These are phyloP conservation scores for Hedychridium roseum DNA, from an alignment of 2,888 invertebrate species.

Conservation along the genomic window DNA sequence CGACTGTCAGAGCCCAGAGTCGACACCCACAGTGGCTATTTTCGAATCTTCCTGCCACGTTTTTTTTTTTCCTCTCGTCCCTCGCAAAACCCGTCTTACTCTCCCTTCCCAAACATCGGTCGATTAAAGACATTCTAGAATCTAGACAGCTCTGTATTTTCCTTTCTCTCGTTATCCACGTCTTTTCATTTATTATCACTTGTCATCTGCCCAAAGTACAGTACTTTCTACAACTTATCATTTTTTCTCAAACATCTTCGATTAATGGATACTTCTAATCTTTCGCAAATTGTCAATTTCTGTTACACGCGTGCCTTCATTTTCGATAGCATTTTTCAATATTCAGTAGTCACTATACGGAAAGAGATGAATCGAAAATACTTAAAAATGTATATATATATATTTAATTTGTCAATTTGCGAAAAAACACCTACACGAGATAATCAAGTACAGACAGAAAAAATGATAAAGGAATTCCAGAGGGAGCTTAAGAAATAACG, in stretches of 20 bases:
- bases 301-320: no score
- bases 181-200: not conserved
- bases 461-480: no score
- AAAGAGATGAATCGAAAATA: no score
- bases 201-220: not conserved
- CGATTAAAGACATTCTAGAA: not conserved
- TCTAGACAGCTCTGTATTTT: not conserved
- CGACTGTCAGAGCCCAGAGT: constrained; percentile 16
- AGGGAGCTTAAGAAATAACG: no score
- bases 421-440: no score
- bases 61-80: constrained; percentile 14
- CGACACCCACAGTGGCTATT: constrained; percentile 26
- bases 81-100: not conserved
- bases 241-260: not conserved
- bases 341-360: no score
- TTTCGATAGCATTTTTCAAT: no score
- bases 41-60: constrained; percentile 20
- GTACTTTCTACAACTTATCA: not conserved
- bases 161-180: not conserved
- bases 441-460: no score
- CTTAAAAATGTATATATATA: no score
- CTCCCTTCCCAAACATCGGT: not conserved
- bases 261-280: not conserved
- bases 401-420: no score
- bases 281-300: not conserved